These are phyloP conservation scores for Orussus abietinus DNA, from an alignment of 1,140 invertebrate species.

Conservation along the genomic window DNA sequence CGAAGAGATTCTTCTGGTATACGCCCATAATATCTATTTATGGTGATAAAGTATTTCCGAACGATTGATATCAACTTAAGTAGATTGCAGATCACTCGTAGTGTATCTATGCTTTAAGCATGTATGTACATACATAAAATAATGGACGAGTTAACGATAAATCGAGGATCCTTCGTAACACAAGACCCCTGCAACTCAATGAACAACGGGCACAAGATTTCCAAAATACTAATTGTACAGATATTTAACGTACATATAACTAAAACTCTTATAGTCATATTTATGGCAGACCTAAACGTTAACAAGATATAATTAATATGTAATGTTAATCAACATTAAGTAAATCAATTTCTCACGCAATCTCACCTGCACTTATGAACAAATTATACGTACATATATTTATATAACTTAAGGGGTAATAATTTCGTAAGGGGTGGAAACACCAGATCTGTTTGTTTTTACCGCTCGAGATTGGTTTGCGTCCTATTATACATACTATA, in stretches of 20 bases:
- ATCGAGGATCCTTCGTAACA: conserved; percentile 1
- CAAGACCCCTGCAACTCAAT: conserved; percentile 14
- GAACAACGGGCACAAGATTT: conserved; percentile 15
- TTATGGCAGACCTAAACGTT: conserved; percentile 39
- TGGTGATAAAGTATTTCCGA: conserved; percentile 22
- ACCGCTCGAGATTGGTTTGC: conserved; percentile 16
- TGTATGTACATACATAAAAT: conserved; percentile 21
- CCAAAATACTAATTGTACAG: conserved; percentile 28
- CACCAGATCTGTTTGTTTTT: conserved; percentile 26
- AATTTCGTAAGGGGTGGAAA: conserved; percentile 32
- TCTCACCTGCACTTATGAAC: conserved; percentile 26
- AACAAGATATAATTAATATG: conserved; percentile 27
- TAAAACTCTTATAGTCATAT: conserved; percentile 35
- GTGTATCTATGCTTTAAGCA: conserved; percentile 25
- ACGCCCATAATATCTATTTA: conserved; percentile 15
- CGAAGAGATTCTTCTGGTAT: conserved; percentile 14
- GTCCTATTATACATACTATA: conserved; percentile 10
- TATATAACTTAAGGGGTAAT: conserved; percentile 32
- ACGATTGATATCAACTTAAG: conserved; percentile 34
- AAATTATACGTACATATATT: conserved; percentile 25
- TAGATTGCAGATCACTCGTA: conserved; percentile 44
- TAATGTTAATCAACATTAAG: conserved; percentile 32
- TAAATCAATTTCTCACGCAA: conserved; percentile 37
- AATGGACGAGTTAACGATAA: conserved; percentile 25
- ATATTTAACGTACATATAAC: conserved; percentile 20